Percentiles rank a stretch among this genome's conserved stretches.
Evolutionary conservation across 2,113 vertebrate species (phyloP).

Genomic region (Hylia prasina): DNA sequence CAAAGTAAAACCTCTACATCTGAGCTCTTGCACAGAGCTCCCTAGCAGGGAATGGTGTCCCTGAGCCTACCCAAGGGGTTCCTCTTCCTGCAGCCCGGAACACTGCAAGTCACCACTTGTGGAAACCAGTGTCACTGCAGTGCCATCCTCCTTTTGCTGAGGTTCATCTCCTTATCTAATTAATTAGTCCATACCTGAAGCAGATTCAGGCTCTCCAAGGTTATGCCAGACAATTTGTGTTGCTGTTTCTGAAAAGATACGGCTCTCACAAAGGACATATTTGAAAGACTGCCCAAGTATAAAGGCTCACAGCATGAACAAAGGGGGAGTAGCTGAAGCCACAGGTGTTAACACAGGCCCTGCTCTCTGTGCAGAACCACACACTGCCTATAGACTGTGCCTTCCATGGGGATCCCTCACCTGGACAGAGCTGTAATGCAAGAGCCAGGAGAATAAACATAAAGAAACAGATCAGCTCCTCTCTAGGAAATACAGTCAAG

Average conservation of each 20-base stretch:
- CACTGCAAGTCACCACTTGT: neutral
- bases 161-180: neutral
- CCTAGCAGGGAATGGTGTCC: neutral
- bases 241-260: neutral
- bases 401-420: neutral
- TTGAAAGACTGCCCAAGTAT: neutral
- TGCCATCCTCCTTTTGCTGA: neutral
- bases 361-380: neutral
- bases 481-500: neutral
- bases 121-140: neutral
- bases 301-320: neutral
- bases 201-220: neutral
- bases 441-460: neutral
- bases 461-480: neutral
- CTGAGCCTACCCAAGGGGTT: neutral
- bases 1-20: neutral
- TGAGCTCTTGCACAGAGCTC: neutral
- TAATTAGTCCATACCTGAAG: neutral
- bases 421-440: neutral
- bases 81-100: neutral
- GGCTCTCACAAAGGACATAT: neutral
- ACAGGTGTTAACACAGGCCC: too few species aligned
- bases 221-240: neutral
- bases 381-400: too few species aligned
- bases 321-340: neutral